Evolutionary conservation across 2,888 invertebrate species (phyloP).

Genomic region (Sussaba pulchella): DNA sequence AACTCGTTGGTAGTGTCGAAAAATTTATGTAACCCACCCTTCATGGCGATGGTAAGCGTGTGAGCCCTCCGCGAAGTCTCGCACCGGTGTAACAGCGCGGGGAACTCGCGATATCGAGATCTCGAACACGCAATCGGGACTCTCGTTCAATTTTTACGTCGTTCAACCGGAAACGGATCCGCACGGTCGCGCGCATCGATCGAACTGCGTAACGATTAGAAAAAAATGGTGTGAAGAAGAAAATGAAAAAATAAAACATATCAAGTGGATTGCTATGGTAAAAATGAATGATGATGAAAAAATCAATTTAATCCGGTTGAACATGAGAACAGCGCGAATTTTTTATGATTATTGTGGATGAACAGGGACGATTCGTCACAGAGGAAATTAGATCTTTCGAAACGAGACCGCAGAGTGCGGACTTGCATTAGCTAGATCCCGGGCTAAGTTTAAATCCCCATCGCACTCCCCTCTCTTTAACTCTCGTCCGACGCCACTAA

Average conservation of each 20-base stretch:
- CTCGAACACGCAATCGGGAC: conserved; percentile 50
- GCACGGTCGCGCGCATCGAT: conserved; percentile 7
- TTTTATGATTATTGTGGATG: conserved; percentile 65
- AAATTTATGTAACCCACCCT: conserved; percentile 68
- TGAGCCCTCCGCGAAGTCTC: conserved; percentile 28
- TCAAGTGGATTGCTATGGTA: not conserved
- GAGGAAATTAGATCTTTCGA: conserved; percentile 62
- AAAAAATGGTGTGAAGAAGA: conserved; percentile 3
- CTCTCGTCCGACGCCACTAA: conserved; percentile 68
- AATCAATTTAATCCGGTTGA: conserved; percentile 19
- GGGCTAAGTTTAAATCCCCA: conserved; percentile 69
- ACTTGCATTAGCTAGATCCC: conserved; percentile 65
- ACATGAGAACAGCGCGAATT: conserved; percentile 22
- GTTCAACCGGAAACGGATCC: conserved; percentile 21
- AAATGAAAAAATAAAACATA: conserved; percentile 15
- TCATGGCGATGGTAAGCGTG: conserved; percentile 14
- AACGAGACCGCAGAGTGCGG: conserved; percentile 66
- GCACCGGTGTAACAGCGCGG: not conserved
- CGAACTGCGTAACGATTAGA: conserved; percentile 1
- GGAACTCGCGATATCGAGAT: conserved; percentile 42
- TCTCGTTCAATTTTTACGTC: conserved; percentile 39
- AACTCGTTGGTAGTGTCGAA: conserved; percentile 66
- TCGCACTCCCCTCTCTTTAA: conserved; percentile 23
- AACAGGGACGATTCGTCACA: conserved; percentile 65
- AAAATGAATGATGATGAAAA: conserved; percentile 2